Percentiles rank a stretch among this genome's conserved stretches.
Conservation (phyloP, 1,140 invertebrate genomes). For the Acromyrmex echinatior region DNA sequence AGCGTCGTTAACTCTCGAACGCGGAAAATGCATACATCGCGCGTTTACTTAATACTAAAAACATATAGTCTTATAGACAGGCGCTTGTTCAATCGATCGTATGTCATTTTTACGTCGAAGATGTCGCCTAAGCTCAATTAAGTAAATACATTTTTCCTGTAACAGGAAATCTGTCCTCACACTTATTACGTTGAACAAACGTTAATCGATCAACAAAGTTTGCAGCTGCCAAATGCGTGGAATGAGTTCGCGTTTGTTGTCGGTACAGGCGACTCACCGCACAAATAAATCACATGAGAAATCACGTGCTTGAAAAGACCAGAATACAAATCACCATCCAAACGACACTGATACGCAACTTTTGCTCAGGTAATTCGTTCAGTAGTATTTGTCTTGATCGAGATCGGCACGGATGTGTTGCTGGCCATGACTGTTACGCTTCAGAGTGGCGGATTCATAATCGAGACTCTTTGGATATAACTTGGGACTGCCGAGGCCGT, state of each 20-base stretch:
- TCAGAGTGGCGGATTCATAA: conserved; percentile 92
- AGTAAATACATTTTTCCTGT: conserved; percentile 49
- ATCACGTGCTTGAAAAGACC: neutral
- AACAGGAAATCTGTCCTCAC: neutral
- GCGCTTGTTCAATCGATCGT: neutral
- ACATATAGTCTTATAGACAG: conserved; percentile 16
- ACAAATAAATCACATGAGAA: conserved; percentile 27
- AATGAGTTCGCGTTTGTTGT: conserved; percentile 22
- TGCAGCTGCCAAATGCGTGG: conserved; percentile 31
- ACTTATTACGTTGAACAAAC: neutral
- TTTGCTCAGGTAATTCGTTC: conserved; percentile 58
- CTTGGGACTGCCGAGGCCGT: conserved; percentile 88
- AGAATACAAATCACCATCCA: conserved; percentile 11
- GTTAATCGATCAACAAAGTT: conserved; percentile 10
- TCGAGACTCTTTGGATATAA: conserved; percentile 91
- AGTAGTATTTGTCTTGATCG: conserved; percentile 88
- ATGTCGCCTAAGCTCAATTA: conserved; percentile 58
- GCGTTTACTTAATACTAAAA: conserved; percentile 33
- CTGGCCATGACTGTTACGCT: conserved; percentile 91
- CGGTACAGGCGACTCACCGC: neutral
- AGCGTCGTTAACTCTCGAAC: conserved; percentile 14
- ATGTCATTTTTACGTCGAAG: conserved; percentile 1
- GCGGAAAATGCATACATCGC: neutral
- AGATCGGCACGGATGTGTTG: conserved; percentile 87
- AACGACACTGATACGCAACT: neutral